Base-by-base conservation (phyloP, 1,140 invertebrate genomes). In the Drosophila carrolli region DNA sequence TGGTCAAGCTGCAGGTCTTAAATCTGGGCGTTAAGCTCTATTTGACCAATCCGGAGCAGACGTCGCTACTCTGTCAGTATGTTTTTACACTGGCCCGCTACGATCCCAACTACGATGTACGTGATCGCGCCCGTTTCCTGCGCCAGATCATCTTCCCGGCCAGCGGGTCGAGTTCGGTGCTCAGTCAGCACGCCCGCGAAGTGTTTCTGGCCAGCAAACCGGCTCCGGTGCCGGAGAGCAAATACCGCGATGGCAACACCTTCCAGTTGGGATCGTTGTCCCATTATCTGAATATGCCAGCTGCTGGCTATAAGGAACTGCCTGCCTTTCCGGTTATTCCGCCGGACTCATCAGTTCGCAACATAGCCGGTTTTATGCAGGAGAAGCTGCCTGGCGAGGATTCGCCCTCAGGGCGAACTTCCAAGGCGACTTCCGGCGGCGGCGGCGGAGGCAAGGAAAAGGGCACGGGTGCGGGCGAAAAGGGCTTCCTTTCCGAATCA, bases 71-170 rank as follows among this genome's bases (percentile, higher is more conserved):
- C 41, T 98, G 97, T 90, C 97, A 98, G 88, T 99, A 99, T 93
- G 96, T 99, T 5, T 97, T 99, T 72, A 98, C 98, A 89, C 93
- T 99, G 81, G 98, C 99, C 0, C 97, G 98, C 82, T 99, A 99
- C 92, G 99, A 99, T 94, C 95, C 96, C 55, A 99, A 98, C 93
- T 99, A 99, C 91, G 99, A 99, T 93, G 98, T 99, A 43, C 94
- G 99, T 41, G 99, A 99, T 93, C 94, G 98, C 1, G 97, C 97
- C 3, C 93, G 98, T 19, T 96, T 99, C 82, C 93, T 99, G 14
- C 94, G 95, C 23, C 95, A 96, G 35, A 96, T 99, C 77, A 95
- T 98, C 4, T 95, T 97, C 82, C 95, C 95, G 10, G 92, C 94
- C 53, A 94, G 94, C 65, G 91, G 92, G 60, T 85, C 75, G 91